These are phyloP conservation scores for Mastomys coucha DNA, from an alignment of 2,113 vertebrate genomes.

Conservation along the genomic window DNA sequence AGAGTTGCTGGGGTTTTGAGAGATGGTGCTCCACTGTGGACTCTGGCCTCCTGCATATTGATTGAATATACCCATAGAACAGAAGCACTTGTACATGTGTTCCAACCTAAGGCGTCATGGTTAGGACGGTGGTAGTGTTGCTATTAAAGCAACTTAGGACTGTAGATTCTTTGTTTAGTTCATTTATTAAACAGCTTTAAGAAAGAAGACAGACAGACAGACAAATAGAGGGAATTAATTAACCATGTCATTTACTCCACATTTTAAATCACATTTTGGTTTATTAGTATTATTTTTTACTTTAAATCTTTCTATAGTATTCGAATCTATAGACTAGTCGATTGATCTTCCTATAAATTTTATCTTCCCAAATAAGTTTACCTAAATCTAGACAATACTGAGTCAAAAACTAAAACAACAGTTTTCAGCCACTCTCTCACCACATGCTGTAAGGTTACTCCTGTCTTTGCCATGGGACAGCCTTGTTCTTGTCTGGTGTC, in stretches of 20 bases:
- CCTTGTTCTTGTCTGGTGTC: not conserved
- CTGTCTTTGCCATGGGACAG: not conserved
- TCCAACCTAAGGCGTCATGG: not conserved
- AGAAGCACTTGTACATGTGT: not conserved
- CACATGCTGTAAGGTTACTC: slow-evolving; percentile 8
- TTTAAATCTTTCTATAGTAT: slow-evolving; percentile 6
- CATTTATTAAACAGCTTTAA: not conserved
- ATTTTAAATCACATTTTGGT: slow-evolving; percentile 61
- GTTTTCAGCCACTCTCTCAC: not conserved
- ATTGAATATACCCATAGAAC: not conserved
- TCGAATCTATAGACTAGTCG: slow-evolving; percentile 9
- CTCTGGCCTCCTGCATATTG: not conserved
- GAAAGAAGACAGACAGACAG: not conserved
- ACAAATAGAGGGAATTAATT: not conserved
- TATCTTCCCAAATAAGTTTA: not conserved
- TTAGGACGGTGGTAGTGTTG: not conserved
- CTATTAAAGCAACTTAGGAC: not conserved
- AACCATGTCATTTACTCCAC: not conserved
- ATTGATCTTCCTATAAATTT: not conserved
- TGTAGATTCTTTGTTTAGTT: slow-evolving; percentile 17
- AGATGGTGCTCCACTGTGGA: not conserved
- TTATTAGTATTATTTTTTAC: slow-evolving; percentile 29
- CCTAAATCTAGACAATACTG: not conserved
- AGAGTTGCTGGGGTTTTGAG: not conserved
- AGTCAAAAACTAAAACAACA: not conserved